phyloP scores from a whole-genome alignment of 2,797 vertebrate genomes.

The Emydoidea blandingii region DNA sequence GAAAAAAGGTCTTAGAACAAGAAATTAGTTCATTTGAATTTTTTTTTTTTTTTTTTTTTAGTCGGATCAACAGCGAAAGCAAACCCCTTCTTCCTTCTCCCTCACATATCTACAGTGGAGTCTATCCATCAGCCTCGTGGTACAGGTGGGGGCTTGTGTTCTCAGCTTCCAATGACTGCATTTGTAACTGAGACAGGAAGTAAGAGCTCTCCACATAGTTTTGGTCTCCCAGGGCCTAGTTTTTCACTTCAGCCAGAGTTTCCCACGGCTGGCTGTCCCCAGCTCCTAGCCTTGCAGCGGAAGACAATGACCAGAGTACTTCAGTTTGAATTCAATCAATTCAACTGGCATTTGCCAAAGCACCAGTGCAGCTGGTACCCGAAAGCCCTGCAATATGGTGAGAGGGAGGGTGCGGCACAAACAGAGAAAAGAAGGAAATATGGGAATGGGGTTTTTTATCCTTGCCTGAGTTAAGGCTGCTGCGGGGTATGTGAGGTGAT shows the following conservation, averaged over 20 bases:
- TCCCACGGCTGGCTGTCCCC: neutral
- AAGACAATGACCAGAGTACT: neutral
- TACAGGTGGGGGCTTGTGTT: neutral
- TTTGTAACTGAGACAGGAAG: neutral
- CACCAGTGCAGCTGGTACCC: neutral
- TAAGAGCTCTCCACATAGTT: neutral
- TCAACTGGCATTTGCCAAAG: neutral
- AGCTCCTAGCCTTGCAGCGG: neutral
- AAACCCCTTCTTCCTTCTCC: neutral
- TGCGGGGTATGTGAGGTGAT: neutral
- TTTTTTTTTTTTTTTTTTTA: neutral
- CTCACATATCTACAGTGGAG: rapidly evolving
- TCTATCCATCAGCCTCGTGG: neutral
- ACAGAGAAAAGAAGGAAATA: neutral
- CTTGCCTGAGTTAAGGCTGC: neutral
- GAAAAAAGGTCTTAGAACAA: slow-evolving; percentile 65
- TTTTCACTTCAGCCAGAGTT: neutral
- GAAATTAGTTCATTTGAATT: slow-evolving; percentile 73
- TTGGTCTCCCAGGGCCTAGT: neutral
- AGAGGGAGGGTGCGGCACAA: neutral
- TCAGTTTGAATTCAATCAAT: neutral
- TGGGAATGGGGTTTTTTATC: neutral
- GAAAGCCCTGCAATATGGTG: neutral
- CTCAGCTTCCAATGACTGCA: neutral
- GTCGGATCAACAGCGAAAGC: neutral